These are phyloP conservation scores for Lycia hirtaria DNA, from an alignment of 2,888 invertebrate species.

Conservation along the genomic window DNA sequence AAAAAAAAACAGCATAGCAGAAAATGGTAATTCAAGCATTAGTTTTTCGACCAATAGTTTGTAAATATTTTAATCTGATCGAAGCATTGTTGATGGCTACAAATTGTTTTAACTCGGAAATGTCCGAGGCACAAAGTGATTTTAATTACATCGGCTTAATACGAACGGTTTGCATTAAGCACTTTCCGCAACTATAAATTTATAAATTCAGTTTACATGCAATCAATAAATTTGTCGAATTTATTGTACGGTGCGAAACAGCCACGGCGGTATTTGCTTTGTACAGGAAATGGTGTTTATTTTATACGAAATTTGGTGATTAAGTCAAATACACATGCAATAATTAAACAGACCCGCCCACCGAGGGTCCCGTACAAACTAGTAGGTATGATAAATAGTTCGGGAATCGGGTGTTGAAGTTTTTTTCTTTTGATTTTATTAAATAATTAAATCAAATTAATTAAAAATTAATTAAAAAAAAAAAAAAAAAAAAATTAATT, in stretches of 20 bases:
- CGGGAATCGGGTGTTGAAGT: too few species aligned
- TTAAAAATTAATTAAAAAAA: too few species aligned
- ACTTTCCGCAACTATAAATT: conserved; percentile 14
- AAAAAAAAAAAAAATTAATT: too few species aligned
- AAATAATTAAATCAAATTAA: too few species aligned
- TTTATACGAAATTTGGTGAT: background rate
- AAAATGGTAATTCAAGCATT: too few species aligned
- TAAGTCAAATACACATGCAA: too few species aligned
- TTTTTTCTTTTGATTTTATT: too few species aligned
- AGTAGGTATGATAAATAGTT: too few species aligned
- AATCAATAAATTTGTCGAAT: conserved; percentile 10
- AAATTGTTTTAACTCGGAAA: conserved; percentile 18
- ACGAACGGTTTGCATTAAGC: conserved; percentile 8
- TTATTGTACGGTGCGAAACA: background rate
- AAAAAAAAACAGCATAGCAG: too few species aligned
- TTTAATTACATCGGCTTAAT: conserved; percentile 25
- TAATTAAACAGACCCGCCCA: too few species aligned
- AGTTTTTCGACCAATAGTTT: background rate
- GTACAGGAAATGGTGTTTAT: background rate
- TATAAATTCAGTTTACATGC: conserved; percentile 13
- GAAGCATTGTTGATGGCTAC: conserved; percentile 4
- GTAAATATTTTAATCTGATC: conserved; percentile 10
- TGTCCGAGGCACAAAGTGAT: conserved; percentile 10
- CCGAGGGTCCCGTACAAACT: too few species aligned
- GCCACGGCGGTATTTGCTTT: background rate